phyloP scores from a whole-genome alignment of 1,140 invertebrate species.

The Hydropsyche tenuis region DNA sequence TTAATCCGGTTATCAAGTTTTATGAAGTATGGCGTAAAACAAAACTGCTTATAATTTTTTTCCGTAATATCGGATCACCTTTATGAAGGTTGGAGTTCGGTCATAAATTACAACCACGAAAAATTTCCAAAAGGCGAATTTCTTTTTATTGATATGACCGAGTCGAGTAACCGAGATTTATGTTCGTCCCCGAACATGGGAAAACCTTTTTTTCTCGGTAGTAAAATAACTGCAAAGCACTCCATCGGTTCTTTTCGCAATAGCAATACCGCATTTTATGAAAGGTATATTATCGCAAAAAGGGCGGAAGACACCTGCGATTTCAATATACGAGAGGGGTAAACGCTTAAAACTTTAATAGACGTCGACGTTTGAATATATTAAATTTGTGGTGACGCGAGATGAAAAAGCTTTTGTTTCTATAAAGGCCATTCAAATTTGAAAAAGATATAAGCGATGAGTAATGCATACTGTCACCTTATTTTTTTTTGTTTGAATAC shows the following conservation, averaged over 20 bases:
- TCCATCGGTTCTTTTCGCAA: conserved; percentile 1
- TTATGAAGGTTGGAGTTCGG: not conserved
- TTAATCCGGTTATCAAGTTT: no score
- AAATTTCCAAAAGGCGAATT: conserved; percentile 37
- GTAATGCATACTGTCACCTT: no score
- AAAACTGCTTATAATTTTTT: no score
- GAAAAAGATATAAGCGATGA: no score
- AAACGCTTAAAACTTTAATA: no score
- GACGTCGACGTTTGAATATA: no score
- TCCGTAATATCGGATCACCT: not conserved
- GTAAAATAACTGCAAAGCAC: conserved; percentile 43
- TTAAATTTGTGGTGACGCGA: no score
- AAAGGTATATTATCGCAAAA: conserved; percentile 29
- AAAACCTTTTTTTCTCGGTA: conserved; percentile 29
- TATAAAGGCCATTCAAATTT: no score
- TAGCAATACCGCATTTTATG: not conserved
- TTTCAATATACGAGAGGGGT: conserved; percentile 21
- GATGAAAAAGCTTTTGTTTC: no score
- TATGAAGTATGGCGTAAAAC: no score
- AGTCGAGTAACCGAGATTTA: conserved; percentile 45
- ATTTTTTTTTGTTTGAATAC: no score
- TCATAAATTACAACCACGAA: conserved; percentile 39
- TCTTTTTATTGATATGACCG: conserved; percentile 48
- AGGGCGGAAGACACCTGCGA: conserved; percentile 44
- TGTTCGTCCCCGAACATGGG: conserved; percentile 24